phyloP scores from a whole-genome alignment of 2,888 invertebrate genomes.

The Xestia c-nigrum region DNA sequence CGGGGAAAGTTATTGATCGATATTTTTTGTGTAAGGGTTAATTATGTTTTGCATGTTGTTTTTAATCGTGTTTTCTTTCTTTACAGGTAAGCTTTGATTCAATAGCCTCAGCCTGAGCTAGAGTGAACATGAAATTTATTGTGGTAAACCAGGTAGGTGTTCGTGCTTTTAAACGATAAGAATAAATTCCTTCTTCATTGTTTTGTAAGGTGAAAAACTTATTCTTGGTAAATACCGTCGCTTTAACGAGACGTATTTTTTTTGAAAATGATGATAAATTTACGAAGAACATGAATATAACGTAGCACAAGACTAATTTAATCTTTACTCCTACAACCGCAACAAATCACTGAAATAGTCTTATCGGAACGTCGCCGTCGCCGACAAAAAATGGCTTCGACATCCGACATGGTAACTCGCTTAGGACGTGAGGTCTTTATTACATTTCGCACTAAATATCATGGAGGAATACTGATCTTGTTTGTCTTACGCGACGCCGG shows the following conservation, averaged over 20 bases:
- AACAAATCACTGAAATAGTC: conserved; percentile 63
- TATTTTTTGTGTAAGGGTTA: conserved; percentile 17
- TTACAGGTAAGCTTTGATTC: conserved; percentile 77
- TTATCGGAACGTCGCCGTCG: conserved; percentile 56
- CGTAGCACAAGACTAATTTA: conserved; percentile 44
- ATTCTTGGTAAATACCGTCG: conserved; percentile 1
- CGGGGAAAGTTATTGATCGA: conserved; percentile 9
- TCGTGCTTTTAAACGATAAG: neutral
- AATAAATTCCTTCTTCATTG: neutral
- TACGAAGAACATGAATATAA: conserved; percentile 13
- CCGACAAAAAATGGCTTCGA: conserved; percentile 71
- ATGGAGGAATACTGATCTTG: conserved; percentile 47
- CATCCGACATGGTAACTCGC: conserved; percentile 72
- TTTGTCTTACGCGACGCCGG: conserved; percentile 47
- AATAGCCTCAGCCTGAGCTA: conserved; percentile 42
- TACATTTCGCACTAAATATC: conserved; percentile 58
- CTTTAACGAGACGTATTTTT: neutral
- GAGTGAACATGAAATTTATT: conserved; percentile 21
- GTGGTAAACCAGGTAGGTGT: neutral
- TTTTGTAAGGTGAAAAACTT: neutral
- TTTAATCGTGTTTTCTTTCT: conserved; percentile 58
- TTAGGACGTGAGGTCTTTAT: conserved; percentile 69
- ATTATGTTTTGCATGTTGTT: conserved; percentile 10
- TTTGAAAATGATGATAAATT: neutral
- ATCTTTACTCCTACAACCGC: conserved; percentile 48